Conservation (phyloP, 2,113 vertebrate species). For the Tupaia tana region DNA sequence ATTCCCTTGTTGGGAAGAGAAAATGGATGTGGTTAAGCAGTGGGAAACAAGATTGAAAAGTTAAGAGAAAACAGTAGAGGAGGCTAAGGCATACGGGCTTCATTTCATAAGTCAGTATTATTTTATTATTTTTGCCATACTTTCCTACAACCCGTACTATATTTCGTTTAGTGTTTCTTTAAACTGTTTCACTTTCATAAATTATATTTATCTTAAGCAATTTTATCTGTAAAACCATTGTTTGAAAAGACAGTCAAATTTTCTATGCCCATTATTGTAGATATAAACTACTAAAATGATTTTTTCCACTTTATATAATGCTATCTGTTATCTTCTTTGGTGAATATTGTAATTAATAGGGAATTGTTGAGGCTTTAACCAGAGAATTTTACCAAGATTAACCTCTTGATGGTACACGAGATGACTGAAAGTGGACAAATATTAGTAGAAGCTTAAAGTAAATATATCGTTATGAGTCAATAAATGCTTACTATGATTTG, state of each 20-base stretch:
- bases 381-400: constrained; percentile 40
- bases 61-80: not conserved
- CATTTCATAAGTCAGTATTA: not conserved
- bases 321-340: not conserved
- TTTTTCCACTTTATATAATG: not conserved
- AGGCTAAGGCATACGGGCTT: not conserved
- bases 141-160: not conserved
- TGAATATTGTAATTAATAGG: not conserved
- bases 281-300: not conserved
- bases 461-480: not conserved
- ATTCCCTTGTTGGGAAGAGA: not conserved
- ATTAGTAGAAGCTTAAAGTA: not conserved
- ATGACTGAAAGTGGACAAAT: not conserved
- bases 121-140: not conserved
- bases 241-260: not conserved
- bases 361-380: not conserved
- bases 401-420: not conserved
- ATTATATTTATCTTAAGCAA: not conserved
- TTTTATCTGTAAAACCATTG: not conserved
- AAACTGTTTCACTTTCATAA: not conserved
- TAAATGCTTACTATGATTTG: not conserved
- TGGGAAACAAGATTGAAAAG: not conserved
- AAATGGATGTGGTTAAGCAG: not conserved
- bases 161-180: not conserved
- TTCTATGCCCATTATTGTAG: not conserved